phyloP scores from a whole-genome alignment of 1,140 invertebrate genomes.

The Drosophila aff. region DNA sequence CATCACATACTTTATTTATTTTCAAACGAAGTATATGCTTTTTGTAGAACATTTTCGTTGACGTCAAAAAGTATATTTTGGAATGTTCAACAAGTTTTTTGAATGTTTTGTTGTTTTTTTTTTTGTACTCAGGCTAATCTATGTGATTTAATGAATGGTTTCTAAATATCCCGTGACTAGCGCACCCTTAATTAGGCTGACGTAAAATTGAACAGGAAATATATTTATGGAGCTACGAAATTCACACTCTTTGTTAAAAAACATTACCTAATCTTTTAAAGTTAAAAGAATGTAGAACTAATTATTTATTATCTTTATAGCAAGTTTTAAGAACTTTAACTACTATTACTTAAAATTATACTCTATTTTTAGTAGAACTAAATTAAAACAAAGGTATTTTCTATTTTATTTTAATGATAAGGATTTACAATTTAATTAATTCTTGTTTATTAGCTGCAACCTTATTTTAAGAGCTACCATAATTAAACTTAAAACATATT shows the following conservation, averaged over 20 bases:
- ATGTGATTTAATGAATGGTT: slow-evolving; percentile 18
- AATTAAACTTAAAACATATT: background rate
- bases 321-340: too few species aligned
- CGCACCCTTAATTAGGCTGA: background rate
- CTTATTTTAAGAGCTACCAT: background rate
- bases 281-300: background rate
- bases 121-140: slow-evolving; percentile 19
- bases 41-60: slow-evolving; percentile 18
- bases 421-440: background rate
- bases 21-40: slow-evolving; percentile 5
- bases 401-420: background rate
- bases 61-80: slow-evolving; percentile 27
- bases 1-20: background rate
- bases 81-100: slow-evolving; percentile 9
- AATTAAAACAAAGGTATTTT: background rate
- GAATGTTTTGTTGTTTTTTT: slow-evolving; percentile 1
- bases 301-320: background rate
- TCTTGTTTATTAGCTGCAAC: background rate
- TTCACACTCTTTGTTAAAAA: background rate
- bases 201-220: background rate
- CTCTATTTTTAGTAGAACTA: background rate
- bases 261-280: background rate
- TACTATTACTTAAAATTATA: background rate
- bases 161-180: slow-evolving; percentile 6
- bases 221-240: background rate